Conservation (phyloP, 2,797 vertebrate species). For the Pseudochirops corinnae region DNA sequence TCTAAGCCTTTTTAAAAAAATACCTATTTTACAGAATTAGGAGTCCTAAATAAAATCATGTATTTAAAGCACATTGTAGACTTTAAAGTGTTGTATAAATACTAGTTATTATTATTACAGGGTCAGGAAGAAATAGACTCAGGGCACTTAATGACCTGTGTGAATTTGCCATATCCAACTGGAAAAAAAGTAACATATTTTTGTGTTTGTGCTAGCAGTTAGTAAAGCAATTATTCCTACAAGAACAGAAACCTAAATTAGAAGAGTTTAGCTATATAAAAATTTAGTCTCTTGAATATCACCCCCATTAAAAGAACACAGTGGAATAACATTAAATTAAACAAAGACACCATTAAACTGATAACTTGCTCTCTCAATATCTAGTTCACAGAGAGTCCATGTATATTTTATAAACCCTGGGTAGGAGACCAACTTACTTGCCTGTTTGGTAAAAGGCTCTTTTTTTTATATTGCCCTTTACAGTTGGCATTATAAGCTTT, state of each 20-base stretch:
- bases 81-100: neutral
- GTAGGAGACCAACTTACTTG: constrained; percentile 46
- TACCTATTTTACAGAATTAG: neutral
- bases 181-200: neutral
- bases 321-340: constrained; percentile 30
- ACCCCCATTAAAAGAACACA: constrained; percentile 16
- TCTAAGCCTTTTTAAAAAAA: neutral
- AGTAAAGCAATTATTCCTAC: constrained; percentile 31
- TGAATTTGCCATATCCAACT: too few relatives aligned
- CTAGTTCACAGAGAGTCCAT: constrained; percentile 38
- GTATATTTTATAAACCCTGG: constrained; percentile 64
- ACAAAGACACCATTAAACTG: constrained; percentile 30
- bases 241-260: constrained; percentile 19
- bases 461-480: constrained; percentile 63
- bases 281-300: constrained; percentile 52
- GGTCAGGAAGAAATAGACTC: constrained; percentile 26
- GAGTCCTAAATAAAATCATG: neutral
- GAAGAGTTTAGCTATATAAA: constrained; percentile 20
- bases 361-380: constrained; percentile 31
- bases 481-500: constrained; percentile 59
- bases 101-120: neutral
- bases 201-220: constrained; percentile 9
- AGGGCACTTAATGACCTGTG: too few relatives aligned
- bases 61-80: neutral
- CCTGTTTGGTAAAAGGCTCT: constrained; percentile 46